phyloP scores from a whole-genome alignment of 2,888 invertebrate species.

The Himalopsyche kuldschensis region DNA sequence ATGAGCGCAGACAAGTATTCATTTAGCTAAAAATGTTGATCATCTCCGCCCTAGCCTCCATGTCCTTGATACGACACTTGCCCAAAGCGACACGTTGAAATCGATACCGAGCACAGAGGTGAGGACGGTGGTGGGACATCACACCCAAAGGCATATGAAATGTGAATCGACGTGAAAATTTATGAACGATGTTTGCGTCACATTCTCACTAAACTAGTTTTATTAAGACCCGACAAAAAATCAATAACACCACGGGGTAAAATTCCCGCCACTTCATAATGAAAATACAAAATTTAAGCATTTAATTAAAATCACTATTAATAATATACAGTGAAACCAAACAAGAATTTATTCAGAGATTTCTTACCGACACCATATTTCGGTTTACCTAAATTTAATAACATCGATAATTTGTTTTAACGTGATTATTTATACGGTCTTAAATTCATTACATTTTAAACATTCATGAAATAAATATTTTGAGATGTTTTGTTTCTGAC shows the following conservation, averaged over 20 bases:
- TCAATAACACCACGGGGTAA: background rate
- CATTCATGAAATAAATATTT: no score
- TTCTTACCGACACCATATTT: no score
- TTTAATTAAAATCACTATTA: background rate
- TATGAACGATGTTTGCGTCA: background rate
- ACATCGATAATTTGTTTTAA: no score
- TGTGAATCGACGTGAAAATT: background rate
- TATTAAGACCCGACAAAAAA: background rate
- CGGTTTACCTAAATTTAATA: no score
- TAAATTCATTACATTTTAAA: no score
- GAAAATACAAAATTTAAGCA: background rate
- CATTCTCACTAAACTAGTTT: background rate
- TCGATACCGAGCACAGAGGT: background rate
- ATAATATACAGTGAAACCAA: background rate
- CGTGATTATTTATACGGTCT: no score
- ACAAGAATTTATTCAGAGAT: background rate
- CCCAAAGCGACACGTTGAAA: slow-evolving; percentile 1
- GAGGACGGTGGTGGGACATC: background rate
- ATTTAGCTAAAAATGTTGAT: background rate
- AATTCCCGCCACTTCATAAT: background rate
- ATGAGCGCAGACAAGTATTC: no score
- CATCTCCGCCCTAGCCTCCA: background rate
- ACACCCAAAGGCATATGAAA: background rate
- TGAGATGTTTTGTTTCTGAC: no score
- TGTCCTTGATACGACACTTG: background rate